These are phyloP conservation scores for Drosophila tropicalis DNA, from an alignment of 1,140 invertebrate genomes.

Conservation along the genomic window DNA sequence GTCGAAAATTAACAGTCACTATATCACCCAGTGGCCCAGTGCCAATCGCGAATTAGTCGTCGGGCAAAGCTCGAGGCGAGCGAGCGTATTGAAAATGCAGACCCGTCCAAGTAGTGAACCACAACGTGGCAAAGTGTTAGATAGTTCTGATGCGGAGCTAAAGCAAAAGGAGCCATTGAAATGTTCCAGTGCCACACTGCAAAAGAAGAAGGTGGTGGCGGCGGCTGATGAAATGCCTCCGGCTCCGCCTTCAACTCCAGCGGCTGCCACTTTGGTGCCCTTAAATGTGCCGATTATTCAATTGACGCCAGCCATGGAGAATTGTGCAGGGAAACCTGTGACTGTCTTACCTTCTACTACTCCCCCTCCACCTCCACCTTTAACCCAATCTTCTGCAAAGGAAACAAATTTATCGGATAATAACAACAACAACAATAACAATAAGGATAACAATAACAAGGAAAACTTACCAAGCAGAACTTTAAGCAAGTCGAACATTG, in stretches of 20 bases:
- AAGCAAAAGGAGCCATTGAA: constrained; percentile 28
- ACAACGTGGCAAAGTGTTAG: constrained; percentile 35
- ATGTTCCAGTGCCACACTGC: constrained; percentile 58
- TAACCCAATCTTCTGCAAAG: neutral
- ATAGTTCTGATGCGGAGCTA: constrained; percentile 11
- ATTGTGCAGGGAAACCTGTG: constrained; percentile 11
- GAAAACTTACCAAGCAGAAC: constrained; percentile 43
- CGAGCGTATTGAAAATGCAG: constrained; percentile 58
- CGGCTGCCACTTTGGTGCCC: constrained; percentile 19
- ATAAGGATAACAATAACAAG: constrained; percentile 61
- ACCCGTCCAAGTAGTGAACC: constrained; percentile 64
- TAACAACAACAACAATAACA: constrained; percentile 39
- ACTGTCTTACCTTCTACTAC: neutral
- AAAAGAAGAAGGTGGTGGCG: constrained; percentile 30
- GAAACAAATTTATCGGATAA: constrained; percentile 22
- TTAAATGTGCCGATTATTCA: constrained; percentile 58
- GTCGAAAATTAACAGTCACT: constrained; percentile 65
- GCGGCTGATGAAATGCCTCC: constrained; percentile 20
- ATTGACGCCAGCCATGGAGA: constrained; percentile 50
- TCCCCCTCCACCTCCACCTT: too few species aligned
- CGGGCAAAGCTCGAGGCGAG: constrained; percentile 46
- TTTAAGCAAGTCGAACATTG: constrained; percentile 20
- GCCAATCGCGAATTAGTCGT: constrained; percentile 48
- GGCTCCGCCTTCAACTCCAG: constrained; percentile 48
- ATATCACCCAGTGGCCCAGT: constrained; percentile 69